These are phyloP conservation scores for Falco cherrug DNA, from an alignment of 2,797 vertebrate species.

Conservation along the genomic window DNA sequence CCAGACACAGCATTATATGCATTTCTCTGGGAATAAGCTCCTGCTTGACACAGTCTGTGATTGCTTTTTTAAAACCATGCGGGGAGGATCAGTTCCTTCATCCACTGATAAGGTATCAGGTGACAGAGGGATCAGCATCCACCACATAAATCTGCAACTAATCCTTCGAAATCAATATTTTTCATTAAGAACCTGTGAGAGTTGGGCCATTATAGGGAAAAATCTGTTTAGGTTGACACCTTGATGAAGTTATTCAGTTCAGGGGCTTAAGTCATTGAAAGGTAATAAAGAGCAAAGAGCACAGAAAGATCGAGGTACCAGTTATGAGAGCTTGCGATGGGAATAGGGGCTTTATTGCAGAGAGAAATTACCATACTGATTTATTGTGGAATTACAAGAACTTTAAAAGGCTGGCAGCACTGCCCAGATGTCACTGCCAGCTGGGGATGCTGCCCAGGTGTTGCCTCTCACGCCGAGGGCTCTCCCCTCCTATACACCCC, in stretches of 20 bases:
- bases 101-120: slow-evolving; percentile 79
- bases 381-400: slow-evolving; percentile 58
- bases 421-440: neutral
- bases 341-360: slow-evolving; percentile 56
- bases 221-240: slow-evolving; percentile 87
- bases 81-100: slow-evolving; percentile 72
- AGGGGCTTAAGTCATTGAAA: slow-evolving; percentile 82
- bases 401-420: slow-evolving; percentile 32
- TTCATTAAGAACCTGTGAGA: slow-evolving; percentile 86
- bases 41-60: slow-evolving; percentile 68
- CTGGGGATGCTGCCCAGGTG: neutral
- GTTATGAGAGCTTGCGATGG: slow-evolving; percentile 64
- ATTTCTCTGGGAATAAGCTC: slow-evolving; percentile 73
- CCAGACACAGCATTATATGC: slow-evolving; percentile 62
- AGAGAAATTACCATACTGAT: slow-evolving; percentile 68
- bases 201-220: slow-evolving; percentile 82
- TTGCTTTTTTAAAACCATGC: slow-evolving; percentile 74
- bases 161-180: slow-evolving; percentile 87
- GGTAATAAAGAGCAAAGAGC: slow-evolving; percentile 82
- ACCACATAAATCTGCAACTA: slow-evolving; percentile 86
- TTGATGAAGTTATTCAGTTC: slow-evolving; percentile 87
- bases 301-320: slow-evolving; percentile 61
- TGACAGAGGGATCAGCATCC: slow-evolving; percentile 82
- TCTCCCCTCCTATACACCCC: rapidly evolving
- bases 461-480: rapidly evolving